Evolutionary conservation across 2,113 vertebrate genomes (phyloP).

Genomic region (Mugil cephalus): DNA sequence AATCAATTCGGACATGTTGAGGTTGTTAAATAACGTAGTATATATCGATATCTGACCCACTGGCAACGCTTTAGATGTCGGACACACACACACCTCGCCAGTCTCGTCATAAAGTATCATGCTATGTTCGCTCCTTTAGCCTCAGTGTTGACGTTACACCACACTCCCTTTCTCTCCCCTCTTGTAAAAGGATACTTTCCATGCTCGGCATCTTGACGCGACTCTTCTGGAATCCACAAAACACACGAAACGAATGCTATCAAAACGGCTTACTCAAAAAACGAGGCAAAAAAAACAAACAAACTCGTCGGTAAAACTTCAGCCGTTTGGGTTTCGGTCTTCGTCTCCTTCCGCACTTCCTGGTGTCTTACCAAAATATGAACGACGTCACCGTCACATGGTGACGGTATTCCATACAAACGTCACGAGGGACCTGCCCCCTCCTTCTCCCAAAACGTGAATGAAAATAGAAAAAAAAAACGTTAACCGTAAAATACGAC

Average conservation of each 20-base stretch:
- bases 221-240: not conserved
- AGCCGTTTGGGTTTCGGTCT: constrained; percentile 47
- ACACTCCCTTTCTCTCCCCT: not conserved
- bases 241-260: not conserved
- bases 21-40: rapidly evolving
- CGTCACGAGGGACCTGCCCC: constrained; percentile 56
- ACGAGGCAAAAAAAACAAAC: not conserved
- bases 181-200: constrained; percentile 87
- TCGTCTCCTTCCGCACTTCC: constrained; percentile 77
- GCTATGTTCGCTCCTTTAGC: constrained; percentile 6
- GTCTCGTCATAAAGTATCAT: not conserved
- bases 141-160: constrained; percentile 2
- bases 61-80: rapidly evolving
- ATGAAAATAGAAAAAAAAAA: constrained; percentile 36
- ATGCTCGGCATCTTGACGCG: constrained; percentile 75
- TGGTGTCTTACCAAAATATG: constrained; percentile 74
- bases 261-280: not conserved
- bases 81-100: not conserved
- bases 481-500: constrained; percentile 1
- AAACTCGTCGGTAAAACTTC: constrained; percentile 40
- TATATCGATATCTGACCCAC: not conserved
- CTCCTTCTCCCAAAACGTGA: constrained; percentile 31
- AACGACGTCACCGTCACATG: constrained; percentile 78
- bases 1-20: rapidly evolving
- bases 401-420: constrained; percentile 48